Evolutionary conservation across 2,888 invertebrate genomes (phyloP), one percentile per base, ranked within the genome.

Genomic region (Drosophila limbata): DNA sequence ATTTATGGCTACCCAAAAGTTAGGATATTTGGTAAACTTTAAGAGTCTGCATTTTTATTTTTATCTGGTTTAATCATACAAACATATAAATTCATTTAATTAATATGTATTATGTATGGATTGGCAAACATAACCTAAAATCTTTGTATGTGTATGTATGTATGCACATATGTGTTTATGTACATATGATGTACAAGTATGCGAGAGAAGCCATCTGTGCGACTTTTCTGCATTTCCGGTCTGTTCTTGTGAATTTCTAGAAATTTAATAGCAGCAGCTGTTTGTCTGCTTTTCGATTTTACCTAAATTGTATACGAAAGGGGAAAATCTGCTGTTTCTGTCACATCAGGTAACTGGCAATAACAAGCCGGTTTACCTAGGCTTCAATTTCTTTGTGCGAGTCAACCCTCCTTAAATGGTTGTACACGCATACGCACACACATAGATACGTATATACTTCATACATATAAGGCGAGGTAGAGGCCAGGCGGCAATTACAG

Each of bases 351-450:
- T 37, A 9, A 39, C 44, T 21, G 56, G 50, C 60, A 73, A 61
- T 51, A 62, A 51, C 40, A 61, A 81, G 73, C 85, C 71, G 73
- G 85, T 73, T 83, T 79, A 67, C 85, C 82, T 82, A 83, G 73
- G 77, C 53, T 77, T 71, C 8, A 61, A 68, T 68, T 70, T 45
- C 35, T 35, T 37, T 31, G 28, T 65, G 55, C 13, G 53, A 63
- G 68, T 51, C 70, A 79, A 70, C 82, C 87, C 82, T 64, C 69
- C 69, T 39, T 65, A 48, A 63, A 83, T 44, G 61, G 61, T 47
- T 31, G 11, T 42, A 11, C 15, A 11, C 15, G 11, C 15, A 13
- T 31, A 42, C 40, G 4, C 25, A 60, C 47, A 50, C 15, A 44
- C 8, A 40, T 28, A 6, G 13, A 13, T 11, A 35, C 3, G 21